A percentile compares a stretch with the other conserved stretches of the same genome.
Evolutionary conservation across 1,140 invertebrate species (phyloP).

Genomic region (Orchesella cincta): DNA sequence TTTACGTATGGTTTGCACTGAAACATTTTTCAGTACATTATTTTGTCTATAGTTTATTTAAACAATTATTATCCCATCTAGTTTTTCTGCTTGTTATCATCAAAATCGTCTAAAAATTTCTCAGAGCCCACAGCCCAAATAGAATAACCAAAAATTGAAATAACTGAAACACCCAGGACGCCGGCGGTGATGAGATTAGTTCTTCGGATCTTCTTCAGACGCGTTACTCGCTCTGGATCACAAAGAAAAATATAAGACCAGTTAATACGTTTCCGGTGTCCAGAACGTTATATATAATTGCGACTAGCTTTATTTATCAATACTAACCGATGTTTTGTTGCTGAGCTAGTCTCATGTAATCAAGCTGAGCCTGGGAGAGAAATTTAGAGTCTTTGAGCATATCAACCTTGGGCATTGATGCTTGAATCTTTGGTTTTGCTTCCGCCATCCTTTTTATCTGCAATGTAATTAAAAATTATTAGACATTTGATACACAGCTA

Average conservation of each 20-base stretch:
- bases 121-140: slow-evolving; percentile 80
- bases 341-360: slow-evolving; percentile 78
- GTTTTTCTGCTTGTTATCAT: slow-evolving; percentile 59
- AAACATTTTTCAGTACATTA: no score
- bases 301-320: neutral
- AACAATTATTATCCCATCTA: no score
- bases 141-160: slow-evolving; percentile 79
- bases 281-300: neutral
- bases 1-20: no score
- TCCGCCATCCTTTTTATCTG: neutral
- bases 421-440: slow-evolving; percentile 49
- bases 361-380: slow-evolving; percentile 66
- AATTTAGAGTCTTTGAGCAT: slow-evolving; percentile 57
- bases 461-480: neutral
- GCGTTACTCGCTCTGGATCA: slow-evolving; percentile 64
- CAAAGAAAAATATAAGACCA: slow-evolving; percentile 30
- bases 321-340: slow-evolving; percentile 63
- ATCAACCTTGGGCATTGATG: slow-evolving; percentile 64
- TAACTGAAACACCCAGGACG: slow-evolving; percentile 63
- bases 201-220: slow-evolving; percentile 63
- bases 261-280: no score
- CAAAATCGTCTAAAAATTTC: slow-evolving; percentile 82
- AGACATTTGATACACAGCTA: no score
- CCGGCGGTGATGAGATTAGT: slow-evolving; percentile 68
- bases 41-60: no score